phyloP scores from a whole-genome alignment of 2,888 invertebrate genomes.

The Lasiommata megera region DNA sequence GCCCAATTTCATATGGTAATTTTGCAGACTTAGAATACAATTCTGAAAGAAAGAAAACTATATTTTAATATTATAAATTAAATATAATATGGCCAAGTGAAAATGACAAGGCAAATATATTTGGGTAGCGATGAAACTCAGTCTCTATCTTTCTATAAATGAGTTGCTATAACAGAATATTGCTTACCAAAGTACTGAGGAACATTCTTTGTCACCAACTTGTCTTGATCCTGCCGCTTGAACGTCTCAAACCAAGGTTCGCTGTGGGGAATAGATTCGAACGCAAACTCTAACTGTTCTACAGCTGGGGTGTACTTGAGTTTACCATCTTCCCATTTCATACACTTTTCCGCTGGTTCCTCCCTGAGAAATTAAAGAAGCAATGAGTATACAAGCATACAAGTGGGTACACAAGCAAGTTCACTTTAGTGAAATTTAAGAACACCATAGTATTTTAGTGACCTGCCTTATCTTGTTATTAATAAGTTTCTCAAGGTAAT shows the following conservation, averaged over 20 bases:
- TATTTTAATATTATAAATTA: background rate
- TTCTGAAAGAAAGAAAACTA: slow-evolving; percentile 59
- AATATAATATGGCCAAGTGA: no score
- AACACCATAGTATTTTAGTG: no score
- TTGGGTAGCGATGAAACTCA: no score
- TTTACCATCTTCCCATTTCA: slow-evolving; percentile 73
- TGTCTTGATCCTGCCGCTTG: slow-evolving; percentile 87
- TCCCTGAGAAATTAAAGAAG: slow-evolving; percentile 36
- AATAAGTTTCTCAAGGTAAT: no score
- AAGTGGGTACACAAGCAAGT: background rate
- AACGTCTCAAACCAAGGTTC: slow-evolving; percentile 92
- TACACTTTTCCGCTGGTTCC: slow-evolving; percentile 58
- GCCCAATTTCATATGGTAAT: slow-evolving; percentile 89
- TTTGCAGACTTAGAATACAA: slow-evolving; percentile 83
- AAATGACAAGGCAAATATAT: slow-evolving; percentile 6
- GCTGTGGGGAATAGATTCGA: slow-evolving; percentile 86
- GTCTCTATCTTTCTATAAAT: no score
- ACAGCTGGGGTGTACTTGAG: slow-evolving; percentile 76
- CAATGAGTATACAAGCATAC: background rate
- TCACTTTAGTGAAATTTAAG: background rate
- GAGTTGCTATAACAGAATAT: background rate
- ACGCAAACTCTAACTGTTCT: slow-evolving; percentile 85
- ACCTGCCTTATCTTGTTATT: no score
- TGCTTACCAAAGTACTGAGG: slow-evolving; percentile 80
- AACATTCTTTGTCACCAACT: slow-evolving; percentile 83